A percentile compares a stretch with the other conserved stretches of the same genome.
These are phyloP conservation scores for Bombus haemorrhoidalis DNA, from an alignment of 1,140 invertebrate genomes.

Conservation along the genomic window DNA sequence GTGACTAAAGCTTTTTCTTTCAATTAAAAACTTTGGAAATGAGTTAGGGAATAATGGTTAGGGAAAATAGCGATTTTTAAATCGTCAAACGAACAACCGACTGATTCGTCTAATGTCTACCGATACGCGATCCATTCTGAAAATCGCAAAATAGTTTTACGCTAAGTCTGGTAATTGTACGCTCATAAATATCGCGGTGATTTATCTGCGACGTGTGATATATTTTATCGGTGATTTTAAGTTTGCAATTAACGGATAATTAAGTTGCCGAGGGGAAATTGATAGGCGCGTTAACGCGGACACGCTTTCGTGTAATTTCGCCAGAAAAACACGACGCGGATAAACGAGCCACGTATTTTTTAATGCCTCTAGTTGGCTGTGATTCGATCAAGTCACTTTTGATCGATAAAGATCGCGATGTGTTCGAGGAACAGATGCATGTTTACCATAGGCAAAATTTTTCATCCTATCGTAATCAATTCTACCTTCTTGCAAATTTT, in stretches of 20 bases:
- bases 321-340: conserved; percentile 2
- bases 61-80: too few species aligned
- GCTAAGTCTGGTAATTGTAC: neutral
- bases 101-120: too few species aligned
- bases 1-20: too few species aligned
- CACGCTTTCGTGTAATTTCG: conserved; percentile 14
- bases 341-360: neutral
- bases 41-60: too few species aligned
- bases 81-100: too few species aligned
- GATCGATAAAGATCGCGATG: neutral
- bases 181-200: neutral
- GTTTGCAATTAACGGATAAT: conserved; percentile 28
- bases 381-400: neutral
- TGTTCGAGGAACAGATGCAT: neutral
- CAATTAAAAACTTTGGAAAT: too few species aligned
- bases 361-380: neutral
- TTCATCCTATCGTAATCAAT: neutral
- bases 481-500: neutral
- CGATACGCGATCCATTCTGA: neutral
- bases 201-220: neutral
- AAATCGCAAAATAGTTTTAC: neutral
- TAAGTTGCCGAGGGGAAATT: conserved; percentile 15
- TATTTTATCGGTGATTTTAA: conserved; percentile 25
- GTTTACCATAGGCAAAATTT: neutral
- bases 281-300: conserved; percentile 4